Percentiles rank a stretch among this genome's conserved stretches.
Evolutionary conservation across 1,140 invertebrate genomes (phyloP).

Genomic region (Temnothorax nylanderi): DNA sequence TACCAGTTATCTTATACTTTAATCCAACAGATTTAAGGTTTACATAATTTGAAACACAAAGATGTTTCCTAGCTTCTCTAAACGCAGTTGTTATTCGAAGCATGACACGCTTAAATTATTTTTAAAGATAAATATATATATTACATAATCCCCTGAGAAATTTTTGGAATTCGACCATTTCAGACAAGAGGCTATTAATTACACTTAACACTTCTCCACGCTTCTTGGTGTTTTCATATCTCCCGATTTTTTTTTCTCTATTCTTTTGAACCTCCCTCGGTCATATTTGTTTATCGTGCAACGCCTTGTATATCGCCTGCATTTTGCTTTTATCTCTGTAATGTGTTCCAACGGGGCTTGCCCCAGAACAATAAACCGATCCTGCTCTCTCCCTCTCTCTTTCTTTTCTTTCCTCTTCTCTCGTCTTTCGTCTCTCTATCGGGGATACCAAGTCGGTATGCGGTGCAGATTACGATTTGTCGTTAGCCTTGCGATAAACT

Average conservation of each 20-base stretch:
- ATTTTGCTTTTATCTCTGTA: constrained; percentile 52
- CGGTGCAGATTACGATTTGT: constrained; percentile 81
- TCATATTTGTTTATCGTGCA: constrained; percentile 56
- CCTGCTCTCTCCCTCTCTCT: neutral
- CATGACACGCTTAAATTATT: neutral
- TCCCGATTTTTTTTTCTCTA: neutral
- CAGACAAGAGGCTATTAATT: neutral
- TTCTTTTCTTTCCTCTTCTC: neutral
- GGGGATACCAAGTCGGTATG: constrained; percentile 67
- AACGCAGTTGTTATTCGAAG: neutral
- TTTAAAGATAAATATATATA: neutral
- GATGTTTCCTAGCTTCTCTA: neutral
- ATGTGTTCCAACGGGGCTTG: constrained; percentile 33
- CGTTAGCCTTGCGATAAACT: constrained; percentile 83
- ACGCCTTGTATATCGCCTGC: constrained; percentile 33
- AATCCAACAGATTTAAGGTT: neutral
- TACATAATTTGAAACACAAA: neutral
- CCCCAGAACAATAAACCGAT: constrained; percentile 61
- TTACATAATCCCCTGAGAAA: neutral
- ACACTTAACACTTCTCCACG: neutral
- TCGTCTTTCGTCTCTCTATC: constrained; percentile 25
- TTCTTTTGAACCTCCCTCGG: constrained; percentile 1
- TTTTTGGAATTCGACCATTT: neutral
- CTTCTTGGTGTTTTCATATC: neutral
- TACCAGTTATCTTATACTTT: neutral